phyloP scores from a whole-genome alignment of 2,888 invertebrate genomes.

The Amblyteles armatorius region DNA sequence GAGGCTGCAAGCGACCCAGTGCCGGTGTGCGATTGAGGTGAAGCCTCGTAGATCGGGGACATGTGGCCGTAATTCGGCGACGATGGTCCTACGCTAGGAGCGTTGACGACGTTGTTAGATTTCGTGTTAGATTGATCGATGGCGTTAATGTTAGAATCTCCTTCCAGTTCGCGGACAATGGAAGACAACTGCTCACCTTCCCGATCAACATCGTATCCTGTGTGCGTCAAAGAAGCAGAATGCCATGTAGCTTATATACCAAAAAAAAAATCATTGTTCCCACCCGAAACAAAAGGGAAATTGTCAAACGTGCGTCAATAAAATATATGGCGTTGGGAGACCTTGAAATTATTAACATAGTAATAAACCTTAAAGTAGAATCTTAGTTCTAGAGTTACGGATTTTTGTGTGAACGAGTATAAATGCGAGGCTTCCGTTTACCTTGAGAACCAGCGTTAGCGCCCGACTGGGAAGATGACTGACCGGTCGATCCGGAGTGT shows the following conservation, averaged over 20 bases:
- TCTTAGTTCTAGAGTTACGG: not conserved
- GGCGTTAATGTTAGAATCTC: constrained; percentile 58
- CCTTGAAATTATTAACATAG: no score
- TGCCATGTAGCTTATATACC: constrained; percentile 3
- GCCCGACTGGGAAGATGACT: constrained; percentile 53
- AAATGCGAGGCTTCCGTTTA: constrained; percentile 48
- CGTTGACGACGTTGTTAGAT: constrained; percentile 49
- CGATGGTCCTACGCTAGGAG: constrained; percentile 17
- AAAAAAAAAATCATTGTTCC: not conserved
- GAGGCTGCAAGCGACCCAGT: constrained; percentile 45
- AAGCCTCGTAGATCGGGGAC: constrained; percentile 26
- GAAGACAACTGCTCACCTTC: constrained; percentile 46
- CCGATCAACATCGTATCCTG: constrained; percentile 54
- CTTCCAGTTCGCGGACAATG: constrained; percentile 44
- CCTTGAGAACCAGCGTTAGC: constrained; percentile 55
- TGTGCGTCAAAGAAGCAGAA: constrained; percentile 52
- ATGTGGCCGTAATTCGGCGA: constrained; percentile 39
- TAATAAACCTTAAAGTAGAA: not conserved
- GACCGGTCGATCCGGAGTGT: constrained; percentile 37
- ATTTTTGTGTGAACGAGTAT: not conserved
- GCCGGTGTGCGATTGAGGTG: constrained; percentile 45
- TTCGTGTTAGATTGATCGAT: constrained; percentile 66
- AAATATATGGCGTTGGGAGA: not conserved
- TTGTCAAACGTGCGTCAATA: not conserved
- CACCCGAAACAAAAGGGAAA: not conserved